Percentiles rank a stretch among this genome's conserved stretches.
Evolutionary conservation across 2,113 vertebrate genomes (phyloP).

Genomic region (Tragelaphus imberbis): DNA sequence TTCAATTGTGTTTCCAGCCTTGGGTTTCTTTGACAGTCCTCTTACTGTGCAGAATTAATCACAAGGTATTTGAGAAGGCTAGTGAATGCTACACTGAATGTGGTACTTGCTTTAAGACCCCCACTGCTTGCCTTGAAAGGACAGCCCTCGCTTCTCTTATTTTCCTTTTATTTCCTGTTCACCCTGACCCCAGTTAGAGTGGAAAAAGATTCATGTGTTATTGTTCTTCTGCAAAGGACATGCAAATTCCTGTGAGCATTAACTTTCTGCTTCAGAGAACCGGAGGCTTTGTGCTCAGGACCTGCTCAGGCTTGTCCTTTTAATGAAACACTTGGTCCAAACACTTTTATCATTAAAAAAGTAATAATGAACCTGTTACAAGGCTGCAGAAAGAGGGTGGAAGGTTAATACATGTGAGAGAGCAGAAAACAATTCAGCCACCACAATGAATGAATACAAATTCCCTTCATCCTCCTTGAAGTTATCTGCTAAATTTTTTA

Average conservation of each 20-base stretch:
- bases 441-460: constrained; percentile 26
- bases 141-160: not conserved
- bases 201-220: constrained; percentile 9
- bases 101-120: not conserved
- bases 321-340: constrained; percentile 62
- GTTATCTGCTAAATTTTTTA: not conserved
- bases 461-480: constrained; percentile 47
- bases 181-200: not conserved
- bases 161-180: not conserved
- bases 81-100: not conserved
- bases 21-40: not conserved
- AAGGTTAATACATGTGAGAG: constrained; percentile 44
- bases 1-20: not conserved
- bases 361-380: constrained; percentile 36
- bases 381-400: constrained; percentile 4
- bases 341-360: constrained; percentile 60
- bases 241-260: constrained; percentile 26
- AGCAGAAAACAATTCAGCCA: constrained; percentile 38
- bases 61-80: constrained; percentile 19
- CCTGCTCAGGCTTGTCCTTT: constrained; percentile 56
- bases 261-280: constrained; percentile 41
- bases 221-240: constrained; percentile 49
- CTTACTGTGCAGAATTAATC: constrained; percentile 49
- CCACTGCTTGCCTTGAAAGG: not conserved
- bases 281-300: not conserved